Evolutionary conservation across 2,797 vertebrate genomes (phyloP), one percentile per base, ranked within the genome.

Genomic region (Fratercula arctica): DNA sequence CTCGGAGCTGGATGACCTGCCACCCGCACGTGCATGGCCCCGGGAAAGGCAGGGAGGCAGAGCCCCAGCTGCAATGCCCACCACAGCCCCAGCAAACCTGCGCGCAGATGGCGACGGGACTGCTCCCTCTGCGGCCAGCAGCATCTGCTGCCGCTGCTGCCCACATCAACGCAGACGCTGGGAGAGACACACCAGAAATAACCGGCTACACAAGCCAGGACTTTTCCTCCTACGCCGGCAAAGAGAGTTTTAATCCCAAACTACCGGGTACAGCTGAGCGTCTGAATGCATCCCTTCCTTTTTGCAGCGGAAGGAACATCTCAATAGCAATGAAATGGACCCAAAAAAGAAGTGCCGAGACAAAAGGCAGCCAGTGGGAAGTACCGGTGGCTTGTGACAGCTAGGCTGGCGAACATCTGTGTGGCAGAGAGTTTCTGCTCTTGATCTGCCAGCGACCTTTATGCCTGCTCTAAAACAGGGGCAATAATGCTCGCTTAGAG

Each of bases 151-250:
- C 73, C 68, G 39, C 74, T 79, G 81, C 94, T 93, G 74, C 91
- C 93, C 88, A 87, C 83, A 93, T 54, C 79, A 13, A 67, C 29
- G 1, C 41, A 56, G 83, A 43, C 1, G 63, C 73, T 74, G 69
- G 80, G 67, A 81, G 87, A 85, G 63, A 79, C 2, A 43, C 70
- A 85, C 80, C 89, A 95, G 67, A 96, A 95, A 94, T 89, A 93
- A 82, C 84, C 4, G 3, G 16, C 63, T 95, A 73, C 63, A 68
- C 90, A 84, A 97, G 85, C 79, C 89, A 78, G 83, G 79, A 60
- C 87, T 90, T 79, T 64, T 68, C 64, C 91, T 91, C 82, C 51
- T 57, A 9, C 5, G 3, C 82, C 93, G 64, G 54, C 78, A 84
- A 74, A 83, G 35, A 28, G 64, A 72, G 69, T 81, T 90, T 86